These are phyloP conservation scores for Rachycentron canadum DNA, from an alignment of 2,797 vertebrate species.

Conservation along the genomic window DNA sequence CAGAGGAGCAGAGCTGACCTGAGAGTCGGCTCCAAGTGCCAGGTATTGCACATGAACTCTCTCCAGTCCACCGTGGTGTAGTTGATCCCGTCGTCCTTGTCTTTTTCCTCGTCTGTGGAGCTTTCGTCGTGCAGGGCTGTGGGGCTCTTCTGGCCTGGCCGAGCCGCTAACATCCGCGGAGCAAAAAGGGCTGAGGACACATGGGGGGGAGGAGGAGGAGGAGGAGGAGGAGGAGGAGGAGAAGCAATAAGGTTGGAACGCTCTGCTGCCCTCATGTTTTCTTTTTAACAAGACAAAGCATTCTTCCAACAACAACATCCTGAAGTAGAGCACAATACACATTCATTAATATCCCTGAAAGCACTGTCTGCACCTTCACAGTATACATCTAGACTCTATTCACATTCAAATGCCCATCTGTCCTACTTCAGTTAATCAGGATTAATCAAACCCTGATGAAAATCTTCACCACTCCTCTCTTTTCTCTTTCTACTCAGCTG, in stretches of 20 bases:
- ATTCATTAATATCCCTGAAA: slow-evolving; percentile 26
- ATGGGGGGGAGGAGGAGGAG: neutral
- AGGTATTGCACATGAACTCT: slow-evolving; percentile 99
- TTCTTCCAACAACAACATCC: slow-evolving; percentile 25
- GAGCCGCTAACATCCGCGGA: slow-evolving; percentile 90
- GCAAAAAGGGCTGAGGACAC: slow-evolving; percentile 90
- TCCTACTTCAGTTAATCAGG: slow-evolving; percentile 36
- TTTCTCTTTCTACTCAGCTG: slow-evolving; percentile 33
- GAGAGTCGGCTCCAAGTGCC: slow-evolving; percentile 98
- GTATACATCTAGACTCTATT: slow-evolving; percentile 26
- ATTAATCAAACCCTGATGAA: slow-evolving; percentile 46
- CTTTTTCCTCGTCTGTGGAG: slow-evolving; percentile 71
- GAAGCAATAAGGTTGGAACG: slow-evolving; percentile 4
- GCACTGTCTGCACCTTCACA: slow-evolving; percentile 3
- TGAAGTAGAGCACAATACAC: slow-evolving; percentile 19
- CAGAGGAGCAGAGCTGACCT: slow-evolving; percentile 80
- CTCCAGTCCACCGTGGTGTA: slow-evolving; percentile 98
- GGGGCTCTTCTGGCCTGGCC: slow-evolving; percentile 95
- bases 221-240: neutral
- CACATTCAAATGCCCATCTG: slow-evolving; percentile 48
- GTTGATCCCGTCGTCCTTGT: slow-evolving; percentile 90
- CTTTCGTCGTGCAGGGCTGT: slow-evolving; percentile 89
- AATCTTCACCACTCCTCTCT: slow-evolving; percentile 9
- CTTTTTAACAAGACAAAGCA: slow-evolving; percentile 24
- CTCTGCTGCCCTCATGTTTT: slow-evolving; percentile 10